Conservation (phyloP, 1,140 invertebrate genomes). For the Bombus confusus region DNA sequence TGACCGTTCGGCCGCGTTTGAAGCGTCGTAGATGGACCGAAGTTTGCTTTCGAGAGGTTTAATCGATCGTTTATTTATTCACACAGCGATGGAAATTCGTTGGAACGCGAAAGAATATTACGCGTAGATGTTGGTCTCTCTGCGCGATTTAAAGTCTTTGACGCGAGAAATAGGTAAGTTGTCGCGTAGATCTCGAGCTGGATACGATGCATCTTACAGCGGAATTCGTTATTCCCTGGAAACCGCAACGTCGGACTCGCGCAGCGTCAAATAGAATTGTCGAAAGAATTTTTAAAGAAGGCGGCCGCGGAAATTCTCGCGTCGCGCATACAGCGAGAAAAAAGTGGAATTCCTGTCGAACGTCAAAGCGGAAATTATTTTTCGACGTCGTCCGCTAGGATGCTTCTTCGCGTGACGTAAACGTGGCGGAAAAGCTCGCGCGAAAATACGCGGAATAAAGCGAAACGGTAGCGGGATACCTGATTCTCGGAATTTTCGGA, state of each 20-base stretch:
- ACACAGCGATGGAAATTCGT: background rate
- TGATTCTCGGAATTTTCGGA: slow-evolving; percentile 55
- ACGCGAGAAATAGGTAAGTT: background rate
- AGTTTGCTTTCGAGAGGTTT: background rate
- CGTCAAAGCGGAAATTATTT: slow-evolving; percentile 50
- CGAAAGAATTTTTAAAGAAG: background rate
- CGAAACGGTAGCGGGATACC: slow-evolving; percentile 39
- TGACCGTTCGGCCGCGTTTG: background rate
- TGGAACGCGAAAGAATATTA: background rate
- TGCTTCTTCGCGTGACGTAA: slow-evolving; percentile 48
- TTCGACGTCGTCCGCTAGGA: slow-evolving; percentile 17
- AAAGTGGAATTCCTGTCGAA: slow-evolving; percentile 16
- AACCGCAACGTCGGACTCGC: background rate
- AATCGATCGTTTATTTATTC: background rate
- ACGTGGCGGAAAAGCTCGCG: slow-evolving; percentile 23
- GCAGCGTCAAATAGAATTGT: background rate
- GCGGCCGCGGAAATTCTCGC: background rate
- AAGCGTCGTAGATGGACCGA: background rate
- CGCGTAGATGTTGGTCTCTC: background rate
- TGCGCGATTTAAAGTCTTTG: too few species aligned
- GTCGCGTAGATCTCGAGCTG: background rate
- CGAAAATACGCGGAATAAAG: slow-evolving; percentile 33
- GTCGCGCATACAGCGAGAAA: background rate
- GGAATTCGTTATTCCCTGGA: background rate
- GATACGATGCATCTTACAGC: background rate